Conservation (phyloP, 2,797 vertebrate genomes). For the Phalloptychus januarius region DNA sequence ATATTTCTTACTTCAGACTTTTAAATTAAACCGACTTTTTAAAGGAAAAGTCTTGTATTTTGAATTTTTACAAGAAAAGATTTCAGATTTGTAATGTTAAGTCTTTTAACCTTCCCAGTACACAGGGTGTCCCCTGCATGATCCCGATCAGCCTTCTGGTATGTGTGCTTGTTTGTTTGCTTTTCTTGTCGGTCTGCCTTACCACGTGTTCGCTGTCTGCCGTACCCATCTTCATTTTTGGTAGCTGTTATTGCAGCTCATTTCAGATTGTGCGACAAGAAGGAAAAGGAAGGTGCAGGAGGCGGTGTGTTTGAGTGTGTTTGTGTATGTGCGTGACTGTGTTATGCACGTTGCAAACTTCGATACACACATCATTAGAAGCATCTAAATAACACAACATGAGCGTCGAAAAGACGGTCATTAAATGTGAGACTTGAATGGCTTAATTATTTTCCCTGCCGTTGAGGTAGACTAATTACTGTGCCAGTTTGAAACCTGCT, state of each 20-base stretch:
- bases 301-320: constrained; percentile 1
- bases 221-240: constrained; percentile 66
- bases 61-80: constrained; percentile 15
- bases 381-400: constrained; percentile 69
- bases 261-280: constrained; percentile 54
- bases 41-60: background rate
- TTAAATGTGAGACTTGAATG: constrained; percentile 69
- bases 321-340: constrained; percentile 25
- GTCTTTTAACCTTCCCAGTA: constrained; percentile 34
- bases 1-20: constrained; percentile 28
- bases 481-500: constrained; percentile 58
- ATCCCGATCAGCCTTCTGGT: constrained; percentile 53
- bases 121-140: constrained; percentile 47
- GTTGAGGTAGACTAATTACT: constrained; percentile 74
- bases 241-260: constrained; percentile 60
- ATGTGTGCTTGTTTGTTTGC: constrained; percentile 12
- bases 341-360: constrained; percentile 31
- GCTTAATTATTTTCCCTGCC: constrained; percentile 72
- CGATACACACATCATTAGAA: constrained; percentile 70
- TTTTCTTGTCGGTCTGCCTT: constrained; percentile 46
- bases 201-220: constrained; percentile 66
- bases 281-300: constrained; percentile 21
- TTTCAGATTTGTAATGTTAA: constrained; percentile 28
- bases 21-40: background rate
- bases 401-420: constrained; percentile 59